Evolutionary conservation across 2,113 vertebrate genomes (phyloP).

Genomic region (Paradoxurus hermaphroditus): DNA sequence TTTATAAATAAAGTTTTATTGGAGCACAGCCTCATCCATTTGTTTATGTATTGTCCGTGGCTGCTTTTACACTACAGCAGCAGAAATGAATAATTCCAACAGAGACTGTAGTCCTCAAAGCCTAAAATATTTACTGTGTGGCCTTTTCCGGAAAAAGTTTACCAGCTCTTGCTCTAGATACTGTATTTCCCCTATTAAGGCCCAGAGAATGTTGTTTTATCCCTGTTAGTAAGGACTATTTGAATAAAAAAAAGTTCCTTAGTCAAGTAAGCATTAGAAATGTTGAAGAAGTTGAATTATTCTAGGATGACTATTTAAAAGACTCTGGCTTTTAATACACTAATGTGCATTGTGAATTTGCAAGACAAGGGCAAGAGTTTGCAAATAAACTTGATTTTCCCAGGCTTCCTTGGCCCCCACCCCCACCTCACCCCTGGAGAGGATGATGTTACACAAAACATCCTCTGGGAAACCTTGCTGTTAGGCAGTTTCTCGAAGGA

Average conservation of each 20-base stretch:
- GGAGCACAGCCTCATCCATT: neutral
- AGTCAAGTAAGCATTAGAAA: conserved; percentile 47
- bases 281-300: conserved; percentile 65
- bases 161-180: neutral
- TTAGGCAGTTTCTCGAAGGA: conserved; percentile 22
- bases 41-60: neutral
- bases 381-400: conserved; percentile 70
- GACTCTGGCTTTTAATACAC: conserved; percentile 58
- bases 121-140: neutral
- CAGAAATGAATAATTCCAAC: neutral
- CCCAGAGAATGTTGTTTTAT: conserved; percentile 6
- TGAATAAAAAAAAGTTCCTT: neutral
- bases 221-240: neutral
- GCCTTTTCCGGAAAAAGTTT: neutral
- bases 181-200: neutral
- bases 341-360: conserved; percentile 62
- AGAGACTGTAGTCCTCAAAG: neutral
- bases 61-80: neutral
- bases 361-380: conserved; percentile 59
- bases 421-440: neutral
- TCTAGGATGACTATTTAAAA: conserved; percentile 51
- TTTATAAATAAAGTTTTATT: conserved; percentile 28
- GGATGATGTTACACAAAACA: conserved; percentile 52
- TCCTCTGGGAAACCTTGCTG: conserved; percentile 66
- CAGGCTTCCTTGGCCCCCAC: conserved; percentile 57